Evolutionary conservation across 2,888 invertebrate species (phyloP).

Genomic region (Pristionchus entomophagus): DNA sequence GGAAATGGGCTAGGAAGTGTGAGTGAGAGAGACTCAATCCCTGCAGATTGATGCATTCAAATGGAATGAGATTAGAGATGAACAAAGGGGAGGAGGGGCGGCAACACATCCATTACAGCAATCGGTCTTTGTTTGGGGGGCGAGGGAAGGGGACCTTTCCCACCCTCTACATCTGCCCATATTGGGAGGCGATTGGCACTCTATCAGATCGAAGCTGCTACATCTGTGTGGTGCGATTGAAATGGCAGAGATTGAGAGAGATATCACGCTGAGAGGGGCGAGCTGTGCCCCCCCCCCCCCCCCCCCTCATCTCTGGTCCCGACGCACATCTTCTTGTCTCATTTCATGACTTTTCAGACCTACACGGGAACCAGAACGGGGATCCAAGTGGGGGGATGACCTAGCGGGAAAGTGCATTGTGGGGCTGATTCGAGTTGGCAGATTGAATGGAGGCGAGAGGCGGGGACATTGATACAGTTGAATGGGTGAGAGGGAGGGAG

Average conservation of each 20-base stretch:
- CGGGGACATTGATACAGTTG: conserved; percentile 12
- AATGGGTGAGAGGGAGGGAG: not conserved
- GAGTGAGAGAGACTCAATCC: not conserved
- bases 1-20: not conserved
- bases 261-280: not conserved
- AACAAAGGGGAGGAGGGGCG: conserved; percentile 19
- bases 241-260: not conserved
- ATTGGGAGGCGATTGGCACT: conserved; percentile 13
- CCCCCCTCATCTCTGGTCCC: not conserved
- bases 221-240: conserved; percentile 15
- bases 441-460: conserved; percentile 13
- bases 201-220: not conserved
- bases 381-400: not conserved
- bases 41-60: conserved; percentile 11
- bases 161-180: conserved; percentile 9
- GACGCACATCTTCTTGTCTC: not conserved
- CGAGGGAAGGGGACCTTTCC: not conserved
- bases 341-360: not conserved
- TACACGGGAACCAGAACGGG: too few species aligned
- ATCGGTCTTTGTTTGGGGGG: not conserved
- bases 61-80: conserved; percentile 33
- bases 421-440: conserved; percentile 29
- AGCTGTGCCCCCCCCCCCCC: not conserved
- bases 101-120: conserved; percentile 30
- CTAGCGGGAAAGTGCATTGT: not conserved